Evolutionary conservation across 2,888 invertebrate species (phyloP), one percentile per base, ranked within the genome.

Genomic region (Halocaridina rubra): DNA sequence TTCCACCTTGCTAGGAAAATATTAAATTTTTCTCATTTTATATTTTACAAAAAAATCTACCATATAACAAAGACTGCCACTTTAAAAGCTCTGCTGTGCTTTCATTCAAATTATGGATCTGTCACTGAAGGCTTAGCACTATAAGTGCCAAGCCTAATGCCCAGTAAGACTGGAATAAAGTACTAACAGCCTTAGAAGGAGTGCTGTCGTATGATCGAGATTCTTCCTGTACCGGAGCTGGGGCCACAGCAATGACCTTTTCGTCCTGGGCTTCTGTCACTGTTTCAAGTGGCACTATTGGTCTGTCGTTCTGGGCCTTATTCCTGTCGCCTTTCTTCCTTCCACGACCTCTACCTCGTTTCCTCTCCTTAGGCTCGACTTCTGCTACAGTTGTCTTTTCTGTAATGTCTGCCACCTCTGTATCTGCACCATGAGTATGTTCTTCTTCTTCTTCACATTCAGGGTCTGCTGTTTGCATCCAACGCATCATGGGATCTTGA

Each of bases 381-480:
- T 30, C 33, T 24, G 8, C 61, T 1, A n/a, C 46, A 4, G 33
- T 59, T 4, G 53, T 53, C 64, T 81, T 53, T 10, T 53, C 53
- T 13, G 16, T 19, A 16, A 53, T 53, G n/a, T 53, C n/a, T 0
- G 53, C n/a, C 53, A 13, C 8, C 10, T 16, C 16, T 3, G 53
- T 53, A 16, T 53, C 53, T 53, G 16, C 53, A 16, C 16, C n/a
- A 19, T 2, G 57, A 8, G 46, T 19, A 1, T 53, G 7, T 4
- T 53, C 53, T 13, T 53, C 53, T 59, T 81, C 81, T n/a, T 69
- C 76, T 33, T 72, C 72, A 30, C 69, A 69, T 32, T 81, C 81
- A n/a, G 81, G 81, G 71, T 81, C 81, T 13, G 53, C 81, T 7
- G 81, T 81, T 39, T 81, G 81, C 69, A 81, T 39, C 81, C 81